Evolutionary conservation across 2,797 vertebrate species (phyloP).

Genomic region (Bovichtus variegatus): DNA sequence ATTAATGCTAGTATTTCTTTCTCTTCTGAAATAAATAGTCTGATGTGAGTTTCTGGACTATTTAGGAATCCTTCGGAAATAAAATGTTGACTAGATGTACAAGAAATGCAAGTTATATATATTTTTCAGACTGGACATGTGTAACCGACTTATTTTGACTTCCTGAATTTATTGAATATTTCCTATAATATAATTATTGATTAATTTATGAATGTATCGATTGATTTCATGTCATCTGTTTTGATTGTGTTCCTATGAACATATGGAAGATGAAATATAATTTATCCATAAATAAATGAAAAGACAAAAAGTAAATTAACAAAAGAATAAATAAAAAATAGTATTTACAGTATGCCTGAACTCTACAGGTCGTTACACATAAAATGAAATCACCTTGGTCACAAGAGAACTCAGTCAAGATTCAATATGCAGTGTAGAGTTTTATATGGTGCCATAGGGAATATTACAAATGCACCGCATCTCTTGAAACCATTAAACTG

Average conservation of each 20-base stretch:
- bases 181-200: background rate
- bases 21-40: background rate
- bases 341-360: background rate
- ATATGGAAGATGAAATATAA: background rate
- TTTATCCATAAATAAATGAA: background rate
- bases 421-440: constrained; percentile 20
- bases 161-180: background rate
- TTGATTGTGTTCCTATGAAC: background rate
- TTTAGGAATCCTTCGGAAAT: background rate
- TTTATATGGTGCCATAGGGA: constrained; percentile 8
- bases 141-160: background rate
- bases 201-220: background rate
- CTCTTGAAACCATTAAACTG: background rate
- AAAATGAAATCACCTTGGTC: constrained; percentile 6
- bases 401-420: constrained; percentile 7
- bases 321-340: background rate
- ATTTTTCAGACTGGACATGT: background rate
- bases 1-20: background rate
- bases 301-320: background rate
- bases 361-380: constrained; percentile 27
- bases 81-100: background rate
- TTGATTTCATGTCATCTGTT: background rate
- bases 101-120: background rate
- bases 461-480: constrained; percentile 18
- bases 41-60: background rate